Evolutionary conservation across 2,113 vertebrate species (phyloP).

Genomic region (Lophura nycthemera): DNA sequence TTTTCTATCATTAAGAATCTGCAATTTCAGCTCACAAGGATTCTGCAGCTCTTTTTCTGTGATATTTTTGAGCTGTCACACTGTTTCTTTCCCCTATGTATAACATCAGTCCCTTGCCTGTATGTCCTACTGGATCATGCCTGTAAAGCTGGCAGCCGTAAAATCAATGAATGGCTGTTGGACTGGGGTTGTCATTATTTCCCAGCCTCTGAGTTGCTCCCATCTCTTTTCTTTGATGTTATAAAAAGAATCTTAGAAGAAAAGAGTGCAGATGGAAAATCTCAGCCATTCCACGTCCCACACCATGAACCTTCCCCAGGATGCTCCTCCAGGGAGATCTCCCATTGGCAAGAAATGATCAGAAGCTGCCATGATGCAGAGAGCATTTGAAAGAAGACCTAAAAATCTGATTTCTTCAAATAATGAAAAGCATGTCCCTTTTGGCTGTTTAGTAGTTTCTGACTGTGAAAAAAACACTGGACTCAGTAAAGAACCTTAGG

Average conservation of each 20-base stretch:
- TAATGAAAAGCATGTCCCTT: accelerated
- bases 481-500: neutral
- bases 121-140: accelerated
- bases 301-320: accelerated
- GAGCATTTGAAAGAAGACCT: neutral
- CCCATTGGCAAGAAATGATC: neutral
- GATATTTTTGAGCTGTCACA: neutral
- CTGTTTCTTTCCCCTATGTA: accelerated
- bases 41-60: neutral
- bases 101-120: neutral
- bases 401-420: neutral
- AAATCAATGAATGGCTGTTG: no score
- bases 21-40: neutral
- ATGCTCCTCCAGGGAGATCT: neutral
- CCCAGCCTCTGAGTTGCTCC: neutral
- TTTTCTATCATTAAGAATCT: neutral
- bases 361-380: neutral
- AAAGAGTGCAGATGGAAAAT: neutral
- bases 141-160: neutral
- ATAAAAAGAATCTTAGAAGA: neutral
- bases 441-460: neutral
- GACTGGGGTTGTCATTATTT: neutral
- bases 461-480: neutral
- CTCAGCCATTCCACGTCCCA: neutral
- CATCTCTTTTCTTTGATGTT: neutral